These are phyloP conservation scores for Clarias macrocephalus DNA, from an alignment of 2,113 vertebrate species.

Conservation along the genomic window DNA sequence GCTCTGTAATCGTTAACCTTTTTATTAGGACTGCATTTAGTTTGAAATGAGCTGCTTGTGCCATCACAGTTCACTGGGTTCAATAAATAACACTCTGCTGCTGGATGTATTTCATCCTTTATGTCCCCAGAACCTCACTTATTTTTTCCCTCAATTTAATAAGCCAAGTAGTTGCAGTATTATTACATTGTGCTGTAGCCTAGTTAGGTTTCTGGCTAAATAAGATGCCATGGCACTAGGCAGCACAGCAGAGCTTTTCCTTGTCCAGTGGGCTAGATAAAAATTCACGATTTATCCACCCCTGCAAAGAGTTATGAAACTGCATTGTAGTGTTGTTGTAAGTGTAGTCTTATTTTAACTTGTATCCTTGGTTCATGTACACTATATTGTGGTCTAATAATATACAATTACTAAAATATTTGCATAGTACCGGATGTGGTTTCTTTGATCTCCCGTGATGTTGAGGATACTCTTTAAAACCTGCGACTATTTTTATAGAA, in stretches of 20 bases:
- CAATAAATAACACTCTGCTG: slow-evolving; percentile 34
- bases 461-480: neutral
- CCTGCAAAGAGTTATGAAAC: neutral
- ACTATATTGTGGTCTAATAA: neutral
- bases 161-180: neutral
- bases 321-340: neutral
- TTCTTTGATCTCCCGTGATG: neutral
- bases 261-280: neutral
- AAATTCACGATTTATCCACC: neutral
- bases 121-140: neutral
- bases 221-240: neutral
- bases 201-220: neutral
- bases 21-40: slow-evolving; percentile 25
- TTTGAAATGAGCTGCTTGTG: slow-evolving; percentile 24
- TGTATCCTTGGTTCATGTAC: neutral
- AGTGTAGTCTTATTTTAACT: neutral
- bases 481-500: neutral
- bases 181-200: neutral
- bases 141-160: neutral
- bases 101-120: neutral
- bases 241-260: too few species aligned
- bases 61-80: slow-evolving; percentile 3
- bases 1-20: neutral
- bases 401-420: neutral
- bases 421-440: neutral